These are phyloP conservation scores for Torymus texanus DNA, from an alignment of 2,888 invertebrate genomes.

Conservation along the genomic window DNA sequence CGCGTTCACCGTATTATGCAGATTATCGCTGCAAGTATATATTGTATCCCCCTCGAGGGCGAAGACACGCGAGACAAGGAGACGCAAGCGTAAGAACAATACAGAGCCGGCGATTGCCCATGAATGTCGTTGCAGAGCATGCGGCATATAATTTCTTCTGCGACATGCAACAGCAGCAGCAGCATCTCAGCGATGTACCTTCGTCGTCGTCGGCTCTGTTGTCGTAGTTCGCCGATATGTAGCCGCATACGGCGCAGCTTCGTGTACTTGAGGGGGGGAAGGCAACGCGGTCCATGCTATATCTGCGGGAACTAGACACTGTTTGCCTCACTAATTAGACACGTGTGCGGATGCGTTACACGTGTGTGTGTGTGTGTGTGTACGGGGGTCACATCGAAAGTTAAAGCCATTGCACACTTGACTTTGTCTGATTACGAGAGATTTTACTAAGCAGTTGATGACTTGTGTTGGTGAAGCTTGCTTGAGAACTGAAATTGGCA, in stretches of 20 bases:
- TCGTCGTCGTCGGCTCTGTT: neutral
- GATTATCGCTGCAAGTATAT: neutral
- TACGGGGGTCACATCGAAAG: too few species aligned
- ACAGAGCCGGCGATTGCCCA: neutral
- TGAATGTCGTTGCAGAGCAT: slow-evolving; percentile 1
- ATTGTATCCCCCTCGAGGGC: neutral
- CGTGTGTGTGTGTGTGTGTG: neutral
- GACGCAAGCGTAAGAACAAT: slow-evolving; percentile 11
- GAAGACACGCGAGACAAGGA: neutral
- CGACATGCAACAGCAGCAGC: slow-evolving; percentile 36
- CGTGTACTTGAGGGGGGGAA: neutral
- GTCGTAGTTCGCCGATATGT: neutral
- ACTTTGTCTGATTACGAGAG: too few species aligned
- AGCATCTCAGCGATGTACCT: slow-evolving; percentile 1
- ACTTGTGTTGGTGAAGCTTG: too few species aligned
- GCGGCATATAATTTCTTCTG: slow-evolving; percentile 46
- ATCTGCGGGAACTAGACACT: slow-evolving; percentile 27
- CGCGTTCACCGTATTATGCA: slow-evolving; percentile 3
- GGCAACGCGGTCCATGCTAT: slow-evolving; percentile 33
- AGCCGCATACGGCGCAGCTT: slow-evolving; percentile 13
- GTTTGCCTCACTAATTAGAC: slow-evolving; percentile 73
- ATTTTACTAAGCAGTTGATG: too few species aligned
- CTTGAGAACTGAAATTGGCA: too few species aligned
- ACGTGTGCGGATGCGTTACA: slow-evolving; percentile 55
- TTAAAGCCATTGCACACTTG: too few species aligned